Percentiles rank a stretch among this genome's conserved stretches.
These are phyloP conservation scores for Tinamus guttatus DNA, from an alignment of 2,113 vertebrate genomes.

Conservation along the genomic window DNA sequence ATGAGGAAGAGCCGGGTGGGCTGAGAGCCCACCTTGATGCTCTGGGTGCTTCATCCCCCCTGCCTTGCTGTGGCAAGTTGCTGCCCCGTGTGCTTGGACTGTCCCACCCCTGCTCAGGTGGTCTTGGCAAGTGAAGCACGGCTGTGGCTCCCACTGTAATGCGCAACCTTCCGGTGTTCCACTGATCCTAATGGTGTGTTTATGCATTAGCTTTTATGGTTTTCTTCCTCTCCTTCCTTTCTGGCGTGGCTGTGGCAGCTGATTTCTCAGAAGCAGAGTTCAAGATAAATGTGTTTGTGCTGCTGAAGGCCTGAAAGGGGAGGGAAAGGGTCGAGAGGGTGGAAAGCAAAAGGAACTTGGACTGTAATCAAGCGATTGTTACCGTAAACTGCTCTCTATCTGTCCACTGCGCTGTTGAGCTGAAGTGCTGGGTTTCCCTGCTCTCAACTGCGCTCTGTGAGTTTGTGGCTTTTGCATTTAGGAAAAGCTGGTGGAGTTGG, in stretches of 20 bases:
- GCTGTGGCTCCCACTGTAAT: background rate
- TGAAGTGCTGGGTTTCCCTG: background rate
- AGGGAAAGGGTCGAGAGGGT: background rate
- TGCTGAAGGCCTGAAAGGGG: background rate
- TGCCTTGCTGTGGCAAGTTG: background rate
- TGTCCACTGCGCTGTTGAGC: background rate
- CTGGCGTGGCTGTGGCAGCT: background rate
- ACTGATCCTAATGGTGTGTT: background rate
- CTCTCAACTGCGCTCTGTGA: background rate
- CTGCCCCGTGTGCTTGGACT: background rate
- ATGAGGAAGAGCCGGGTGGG: background rate
- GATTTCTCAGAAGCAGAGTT: background rate
- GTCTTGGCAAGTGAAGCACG: rapidly evolving
- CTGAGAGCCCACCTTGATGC: background rate
- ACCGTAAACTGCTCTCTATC: background rate
- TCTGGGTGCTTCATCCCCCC: background rate
- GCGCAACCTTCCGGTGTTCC: background rate
- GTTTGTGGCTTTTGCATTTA: background rate
- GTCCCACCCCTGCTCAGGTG: background rate
- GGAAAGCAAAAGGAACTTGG: background rate
- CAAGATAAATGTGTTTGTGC: background rate
- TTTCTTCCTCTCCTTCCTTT: slow-evolving; percentile 2
- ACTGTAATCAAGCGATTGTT: slow-evolving; percentile 10
- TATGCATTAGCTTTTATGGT: background rate
- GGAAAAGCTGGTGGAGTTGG: background rate